Percentiles rank a stretch among this genome's conserved stretches.
These are phyloP conservation scores for Numenius arquata DNA, from an alignment of 2,113 vertebrate species.

Conservation along the genomic window DNA sequence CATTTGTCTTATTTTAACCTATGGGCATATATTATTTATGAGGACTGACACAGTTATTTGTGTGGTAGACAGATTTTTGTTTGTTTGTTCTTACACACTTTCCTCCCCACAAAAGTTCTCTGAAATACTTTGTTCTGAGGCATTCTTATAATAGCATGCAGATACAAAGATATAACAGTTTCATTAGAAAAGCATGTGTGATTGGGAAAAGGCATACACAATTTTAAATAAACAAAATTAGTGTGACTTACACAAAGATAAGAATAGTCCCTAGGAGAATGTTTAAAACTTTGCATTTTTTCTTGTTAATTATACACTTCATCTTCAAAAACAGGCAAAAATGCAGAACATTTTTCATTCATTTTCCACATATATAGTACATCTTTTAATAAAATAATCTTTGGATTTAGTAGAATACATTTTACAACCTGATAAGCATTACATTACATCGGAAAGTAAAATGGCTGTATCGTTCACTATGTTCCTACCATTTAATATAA, in stretches of 20 bases:
- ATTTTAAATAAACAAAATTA: neutral
- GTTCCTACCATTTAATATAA: neutral
- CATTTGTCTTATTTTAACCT: neutral
- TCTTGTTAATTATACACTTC: neutral
- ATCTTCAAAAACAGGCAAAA: neutral
- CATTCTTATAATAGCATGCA: neutral
- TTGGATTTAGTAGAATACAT: neutral
- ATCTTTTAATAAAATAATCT: conserved; percentile 1
- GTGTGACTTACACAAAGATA: neutral
- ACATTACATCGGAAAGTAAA: neutral
- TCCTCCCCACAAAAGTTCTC: neutral
- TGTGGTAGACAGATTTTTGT: neutral
- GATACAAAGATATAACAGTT: neutral
- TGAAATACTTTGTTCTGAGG: neutral
- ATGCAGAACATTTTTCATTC: neutral
- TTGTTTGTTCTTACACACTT: neutral
- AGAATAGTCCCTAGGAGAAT: neutral
- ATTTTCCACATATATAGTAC: neutral
- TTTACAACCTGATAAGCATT: conserved; percentile 5
- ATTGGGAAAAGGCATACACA: neutral
- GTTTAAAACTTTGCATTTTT: neutral
- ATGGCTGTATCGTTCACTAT: neutral
- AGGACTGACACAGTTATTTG: neutral
- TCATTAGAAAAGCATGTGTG: neutral
- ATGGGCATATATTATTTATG: neutral